phyloP scores from a whole-genome alignment of 2,113 vertebrate genomes.

The human region GRCh38 chr11:111656501-111657000 shows the following conservation, averaged over 20 bases:
- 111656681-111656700: background rate
- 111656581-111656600: conserved; percentile 35
- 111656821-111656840: background rate
- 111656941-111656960: background rate
- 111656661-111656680: conserved; percentile 35
- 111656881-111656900: background rate
- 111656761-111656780: conserved; percentile 40
- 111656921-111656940: conserved; percentile 24
- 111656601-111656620: conserved; percentile 24
- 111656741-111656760: conserved; percentile 33
- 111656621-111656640: conserved; percentile 39
- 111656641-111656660: conserved; percentile 52
- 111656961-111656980: conserved; percentile 8
- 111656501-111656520: background rate
- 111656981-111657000: conserved; percentile 28
- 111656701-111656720: conserved; percentile 19
- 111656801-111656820: background rate
- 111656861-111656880: background rate
- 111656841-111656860: background rate
- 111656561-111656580: conserved; percentile 16
- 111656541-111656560: background rate
- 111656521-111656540: background rate
- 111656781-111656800: background rate
- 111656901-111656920: background rate
- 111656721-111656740: conserved; percentile 28